Evolutionary conservation across 2,888 invertebrate species (phyloP).

Genomic region (Zygaena filipendulae): DNA sequence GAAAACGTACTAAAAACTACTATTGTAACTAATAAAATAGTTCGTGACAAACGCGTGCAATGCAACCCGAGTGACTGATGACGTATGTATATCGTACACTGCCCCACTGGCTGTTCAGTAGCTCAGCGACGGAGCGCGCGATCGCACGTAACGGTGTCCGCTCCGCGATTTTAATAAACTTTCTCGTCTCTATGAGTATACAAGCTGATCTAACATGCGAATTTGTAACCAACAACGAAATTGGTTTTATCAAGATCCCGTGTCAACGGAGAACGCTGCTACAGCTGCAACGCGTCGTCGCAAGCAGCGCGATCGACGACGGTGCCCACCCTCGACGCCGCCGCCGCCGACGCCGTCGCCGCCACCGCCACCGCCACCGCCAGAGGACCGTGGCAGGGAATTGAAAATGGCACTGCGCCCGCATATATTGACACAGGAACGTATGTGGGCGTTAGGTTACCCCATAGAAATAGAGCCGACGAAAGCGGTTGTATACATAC

Average conservation of each 20-base stretch:
- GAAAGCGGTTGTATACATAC: constrained; percentile 72
- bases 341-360: constrained; percentile 55
- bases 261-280: constrained; percentile 49
- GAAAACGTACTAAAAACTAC: too few relatives aligned
- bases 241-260: constrained; percentile 63
- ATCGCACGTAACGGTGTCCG: constrained; percentile 51
- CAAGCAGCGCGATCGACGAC: constrained; percentile 45
- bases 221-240: constrained; percentile 55
- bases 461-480: constrained; percentile 74
- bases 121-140: constrained; percentile 64
- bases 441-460: constrained; percentile 75
- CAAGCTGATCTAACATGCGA: constrained; percentile 54
- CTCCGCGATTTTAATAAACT: constrained; percentile 37
- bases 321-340: constrained; percentile 53
- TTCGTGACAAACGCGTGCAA: too few relatives aligned
- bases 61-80: constrained; percentile 62
- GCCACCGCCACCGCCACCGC: constrained; percentile 38
- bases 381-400: constrained; percentile 66
- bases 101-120: constrained; percentile 63
- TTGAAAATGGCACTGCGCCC: constrained; percentile 68
- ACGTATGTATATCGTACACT: constrained; percentile 57
- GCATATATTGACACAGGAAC: constrained; percentile 71
- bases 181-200: constrained; percentile 65
- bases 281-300: constrained; percentile 50
- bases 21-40: too few relatives aligned